Percentiles rank a stretch among this genome's conserved stretches.
Evolutionary conservation across 2,888 invertebrate genomes (phyloP).

Genomic region (Pegoplata infirma): DNA sequence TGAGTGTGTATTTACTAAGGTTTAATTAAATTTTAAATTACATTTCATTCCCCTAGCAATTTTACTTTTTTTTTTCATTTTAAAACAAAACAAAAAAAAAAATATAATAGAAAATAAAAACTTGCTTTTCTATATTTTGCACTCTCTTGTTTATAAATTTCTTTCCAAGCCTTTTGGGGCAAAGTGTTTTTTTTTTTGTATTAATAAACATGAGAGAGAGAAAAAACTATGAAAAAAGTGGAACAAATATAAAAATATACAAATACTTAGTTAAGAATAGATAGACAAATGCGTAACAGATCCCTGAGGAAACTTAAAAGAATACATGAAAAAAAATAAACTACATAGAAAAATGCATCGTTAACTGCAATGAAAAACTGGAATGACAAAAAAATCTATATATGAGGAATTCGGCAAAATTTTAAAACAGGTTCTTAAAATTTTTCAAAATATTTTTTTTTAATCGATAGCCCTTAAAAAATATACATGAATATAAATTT

Average conservation of each 20-base stretch:
- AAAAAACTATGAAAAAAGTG: neutral
- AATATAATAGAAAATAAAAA: neutral
- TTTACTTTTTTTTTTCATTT: too few relatives aligned
- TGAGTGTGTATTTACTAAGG: neutral
- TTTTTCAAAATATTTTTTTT: too few relatives aligned
- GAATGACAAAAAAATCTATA: too few relatives aligned
- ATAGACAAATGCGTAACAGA: conserved; percentile 43
- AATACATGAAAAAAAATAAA: neutral
- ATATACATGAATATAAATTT: too few relatives aligned
- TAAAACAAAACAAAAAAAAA: too few relatives aligned
- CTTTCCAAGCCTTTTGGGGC: neutral
- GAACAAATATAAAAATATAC: neutral
- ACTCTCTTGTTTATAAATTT: too few relatives aligned
- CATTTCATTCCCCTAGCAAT: neutral
- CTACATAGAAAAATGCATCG: neutral
- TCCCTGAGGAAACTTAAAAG: conserved; percentile 21
- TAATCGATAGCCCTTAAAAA: too few relatives aligned
- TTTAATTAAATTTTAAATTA: conserved; percentile 29
- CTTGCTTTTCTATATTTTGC: neutral
- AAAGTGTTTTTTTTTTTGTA: conserved; percentile 3
- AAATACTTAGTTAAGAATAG: conserved; percentile 8
- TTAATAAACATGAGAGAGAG: neutral
- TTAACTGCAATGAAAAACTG: neutral
- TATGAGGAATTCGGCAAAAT: too few relatives aligned
- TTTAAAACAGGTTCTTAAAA: neutral